Conservation (phyloP, 2,113 vertebrate genomes). For the Lontra canadensis region DNA sequence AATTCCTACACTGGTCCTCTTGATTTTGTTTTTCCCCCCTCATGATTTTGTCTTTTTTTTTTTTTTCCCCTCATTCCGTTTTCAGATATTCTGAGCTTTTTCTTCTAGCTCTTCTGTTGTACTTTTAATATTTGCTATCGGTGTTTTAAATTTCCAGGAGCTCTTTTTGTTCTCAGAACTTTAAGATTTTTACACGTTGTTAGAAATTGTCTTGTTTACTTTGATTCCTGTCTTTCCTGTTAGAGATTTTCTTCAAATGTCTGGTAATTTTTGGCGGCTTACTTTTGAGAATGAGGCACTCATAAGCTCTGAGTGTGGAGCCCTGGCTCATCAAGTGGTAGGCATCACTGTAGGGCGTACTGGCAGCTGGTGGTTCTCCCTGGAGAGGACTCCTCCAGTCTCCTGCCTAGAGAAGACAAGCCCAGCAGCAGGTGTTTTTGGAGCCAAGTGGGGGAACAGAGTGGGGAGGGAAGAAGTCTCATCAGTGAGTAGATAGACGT, state of each 20-base stretch:
- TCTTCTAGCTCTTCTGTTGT: background rate
- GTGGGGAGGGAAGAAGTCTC: background rate
- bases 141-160: background rate
- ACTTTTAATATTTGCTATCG: background rate
- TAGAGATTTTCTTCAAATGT: background rate
- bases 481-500: background rate
- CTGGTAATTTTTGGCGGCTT: background rate
- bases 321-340: background rate
- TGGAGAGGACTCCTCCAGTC: background rate
- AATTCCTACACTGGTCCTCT: background rate
- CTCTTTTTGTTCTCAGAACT: background rate
- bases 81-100: conserved; percentile 7
- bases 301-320: background rate
- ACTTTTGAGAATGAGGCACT: background rate
- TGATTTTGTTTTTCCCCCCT: background rate
- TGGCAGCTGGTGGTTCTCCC: background rate
- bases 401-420: background rate
- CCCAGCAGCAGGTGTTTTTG: background rate
- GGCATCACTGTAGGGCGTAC: background rate
- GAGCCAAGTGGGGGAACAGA: background rate
- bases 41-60: background rate
- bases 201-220: conserved; percentile 30
- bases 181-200: background rate
- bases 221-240: background rate
- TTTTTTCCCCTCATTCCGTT: background rate